phyloP scores from a whole-genome alignment of 2,797 vertebrate genomes.

The Oceanodroma leucorhoa region DNA sequence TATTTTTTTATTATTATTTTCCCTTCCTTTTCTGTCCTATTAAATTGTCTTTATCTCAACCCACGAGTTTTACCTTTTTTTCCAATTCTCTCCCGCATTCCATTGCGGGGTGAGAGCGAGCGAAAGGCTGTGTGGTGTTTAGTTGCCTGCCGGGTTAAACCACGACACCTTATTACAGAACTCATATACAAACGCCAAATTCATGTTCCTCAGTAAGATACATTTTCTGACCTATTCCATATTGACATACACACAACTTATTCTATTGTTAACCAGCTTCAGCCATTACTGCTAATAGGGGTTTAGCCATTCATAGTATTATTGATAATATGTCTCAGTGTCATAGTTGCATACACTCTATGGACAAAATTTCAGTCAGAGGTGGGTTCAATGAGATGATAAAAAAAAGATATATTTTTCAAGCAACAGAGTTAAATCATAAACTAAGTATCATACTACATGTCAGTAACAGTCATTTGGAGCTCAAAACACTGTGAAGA shows the following conservation, averaged over 20 bases:
- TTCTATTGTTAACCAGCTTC: not conserved
- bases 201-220: not conserved
- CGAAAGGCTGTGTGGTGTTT: too few relatives aligned
- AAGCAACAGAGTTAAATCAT: not conserved
- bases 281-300: not conserved
- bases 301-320: not conserved
- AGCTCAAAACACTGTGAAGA: not conserved
- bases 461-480: not conserved
- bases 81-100: too few relatives aligned
- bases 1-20: too few relatives aligned
- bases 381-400: not conserved
- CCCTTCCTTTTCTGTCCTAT: too few relatives aligned
- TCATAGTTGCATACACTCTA: not conserved
- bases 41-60: too few relatives aligned
- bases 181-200: not conserved
- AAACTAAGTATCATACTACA: not conserved
- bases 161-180: not conserved
- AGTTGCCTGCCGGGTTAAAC: too few relatives aligned
- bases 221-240: not conserved
- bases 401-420: not conserved
- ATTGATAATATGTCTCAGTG: not conserved
- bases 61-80: too few relatives aligned
- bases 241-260: not conserved
- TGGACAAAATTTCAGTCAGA: not conserved
- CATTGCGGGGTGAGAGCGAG: too few relatives aligned